Evolutionary conservation across 2,888 invertebrate species (phyloP), one percentile per base, ranked within the genome.

Genomic region (Phyto melanocephala): DNA sequence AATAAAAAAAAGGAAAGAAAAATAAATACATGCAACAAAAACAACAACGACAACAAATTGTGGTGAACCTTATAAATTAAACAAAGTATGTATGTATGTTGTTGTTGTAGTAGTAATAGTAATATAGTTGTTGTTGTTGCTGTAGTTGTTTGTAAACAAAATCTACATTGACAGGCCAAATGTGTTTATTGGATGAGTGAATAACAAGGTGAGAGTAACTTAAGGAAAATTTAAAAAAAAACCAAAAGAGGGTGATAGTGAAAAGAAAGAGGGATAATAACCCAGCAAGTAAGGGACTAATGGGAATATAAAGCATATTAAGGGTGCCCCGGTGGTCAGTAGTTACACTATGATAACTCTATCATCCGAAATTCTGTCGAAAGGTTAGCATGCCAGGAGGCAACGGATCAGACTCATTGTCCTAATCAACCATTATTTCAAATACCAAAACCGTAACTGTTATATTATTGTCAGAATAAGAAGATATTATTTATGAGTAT

Each of bases 31-130:
- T 15, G 47, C 47, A 56, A 68, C 37, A 45, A 28, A 28, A 28
- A 35, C 56, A 79, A 82, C 79, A 67, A 79, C 54, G 79, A 82
- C 79, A 82, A 79, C 79, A 82, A 82, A 79, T 70, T 79, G 82
- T 79, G 82, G 79, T 67, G 75, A 79, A 79, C 82, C 79, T 71
- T 82, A 68, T 79, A 82, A 82, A 82, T 79, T 76, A 79, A 67
- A 79, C 75, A 74, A 54, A 60, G 67, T 67, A 63, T 5, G 28
- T 5, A n/a, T 5, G 28, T 28, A 5, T 28, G 62, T 70, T 45
- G 63, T 47, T 20, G 42, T 20, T 45, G 4, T 33, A 28, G 1
- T 45, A 24, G 40, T 45, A 17, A 15, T 58, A 10, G 5, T 24
- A 28, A 20, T 13, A 17, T 35, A 35, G 13, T 45, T 45, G 54